phyloP scores from a whole-genome alignment of 2,113 vertebrate species.

The Notiomystis cincta region DNA sequence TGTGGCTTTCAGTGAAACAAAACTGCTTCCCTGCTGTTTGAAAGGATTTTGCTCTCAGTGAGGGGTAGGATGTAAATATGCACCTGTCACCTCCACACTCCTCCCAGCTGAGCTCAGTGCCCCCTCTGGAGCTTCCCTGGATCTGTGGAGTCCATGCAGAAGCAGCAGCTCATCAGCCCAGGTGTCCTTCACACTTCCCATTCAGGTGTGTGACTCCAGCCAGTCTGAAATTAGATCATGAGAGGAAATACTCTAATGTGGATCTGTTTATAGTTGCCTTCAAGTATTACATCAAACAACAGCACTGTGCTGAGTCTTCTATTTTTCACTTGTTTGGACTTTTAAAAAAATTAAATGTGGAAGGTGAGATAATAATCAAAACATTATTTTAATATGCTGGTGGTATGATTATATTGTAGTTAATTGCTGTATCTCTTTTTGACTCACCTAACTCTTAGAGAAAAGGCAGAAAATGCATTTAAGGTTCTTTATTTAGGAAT shows the following conservation, averaged over 20 bases:
- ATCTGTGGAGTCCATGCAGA: not conserved
- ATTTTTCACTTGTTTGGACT: not conserved
- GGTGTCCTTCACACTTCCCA: not conserved
- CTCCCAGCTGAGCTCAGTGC: not conserved
- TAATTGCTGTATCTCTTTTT: not conserved
- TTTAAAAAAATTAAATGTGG: not conserved
- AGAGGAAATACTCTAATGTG: not conserved
- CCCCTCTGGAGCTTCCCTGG: not conserved
- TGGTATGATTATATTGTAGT: not conserved
- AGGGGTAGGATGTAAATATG: not conserved
- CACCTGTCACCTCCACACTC: not conserved
- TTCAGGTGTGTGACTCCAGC: not conserved
- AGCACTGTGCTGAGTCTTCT: not conserved
- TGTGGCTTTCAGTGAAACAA: not conserved
- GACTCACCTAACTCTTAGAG: not conserved
- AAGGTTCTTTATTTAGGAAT: not conserved
- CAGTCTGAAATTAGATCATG: not conserved
- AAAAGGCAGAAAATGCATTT: not conserved
- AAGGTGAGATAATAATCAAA: not conserved
- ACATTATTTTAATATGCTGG: not conserved
- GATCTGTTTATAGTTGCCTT: not conserved
- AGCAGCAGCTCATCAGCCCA: not conserved
- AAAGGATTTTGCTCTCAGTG: not conserved
- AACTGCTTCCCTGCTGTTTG: not conserved
- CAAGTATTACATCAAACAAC: not conserved